phyloP scores from a whole-genome alignment of 2,113 vertebrate genomes.

The Prunella fulvescens region DNA sequence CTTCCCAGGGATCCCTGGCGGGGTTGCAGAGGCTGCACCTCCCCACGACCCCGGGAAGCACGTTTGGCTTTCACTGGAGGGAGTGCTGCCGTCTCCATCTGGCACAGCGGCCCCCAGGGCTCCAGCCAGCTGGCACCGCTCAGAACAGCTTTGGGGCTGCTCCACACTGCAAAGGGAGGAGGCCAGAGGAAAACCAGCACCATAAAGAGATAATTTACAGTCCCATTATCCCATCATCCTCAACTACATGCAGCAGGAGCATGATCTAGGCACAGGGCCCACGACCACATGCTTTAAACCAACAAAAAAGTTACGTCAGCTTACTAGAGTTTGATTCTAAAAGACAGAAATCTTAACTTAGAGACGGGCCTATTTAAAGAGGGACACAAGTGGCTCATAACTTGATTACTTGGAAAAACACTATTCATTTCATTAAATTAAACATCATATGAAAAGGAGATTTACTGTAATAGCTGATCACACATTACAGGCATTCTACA shows the following conservation, averaged over 20 bases:
- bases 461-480: slow-evolving; percentile 43
- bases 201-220: slow-evolving; percentile 36
- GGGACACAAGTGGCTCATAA: not conserved
- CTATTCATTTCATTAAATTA: slow-evolving; percentile 40
- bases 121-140: slow-evolving; percentile 29
- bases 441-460: slow-evolving; percentile 9
- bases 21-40: not conserved
- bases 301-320: not conserved
- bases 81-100: slow-evolving; percentile 28
- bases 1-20: not conserved
- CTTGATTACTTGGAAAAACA: slow-evolving; percentile 7
- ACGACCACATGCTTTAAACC: not conserved
- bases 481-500: slow-evolving; percentile 4
- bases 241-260: not conserved
- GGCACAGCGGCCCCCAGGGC: slow-evolving; percentile 27
- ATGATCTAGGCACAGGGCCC: not conserved
- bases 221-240: slow-evolving; percentile 22
- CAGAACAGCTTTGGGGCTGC: slow-evolving; percentile 4
- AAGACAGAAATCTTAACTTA: not conserved
- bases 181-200: slow-evolving; percentile 9
- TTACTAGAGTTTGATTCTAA: not conserved
- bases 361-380: not conserved
- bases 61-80: not conserved
- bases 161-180: not conserved
- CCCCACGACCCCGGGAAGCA: not conserved